Conservation (phyloP, 2,797 vertebrate species). For the Xiphorhynchus erythropygius region DNA sequence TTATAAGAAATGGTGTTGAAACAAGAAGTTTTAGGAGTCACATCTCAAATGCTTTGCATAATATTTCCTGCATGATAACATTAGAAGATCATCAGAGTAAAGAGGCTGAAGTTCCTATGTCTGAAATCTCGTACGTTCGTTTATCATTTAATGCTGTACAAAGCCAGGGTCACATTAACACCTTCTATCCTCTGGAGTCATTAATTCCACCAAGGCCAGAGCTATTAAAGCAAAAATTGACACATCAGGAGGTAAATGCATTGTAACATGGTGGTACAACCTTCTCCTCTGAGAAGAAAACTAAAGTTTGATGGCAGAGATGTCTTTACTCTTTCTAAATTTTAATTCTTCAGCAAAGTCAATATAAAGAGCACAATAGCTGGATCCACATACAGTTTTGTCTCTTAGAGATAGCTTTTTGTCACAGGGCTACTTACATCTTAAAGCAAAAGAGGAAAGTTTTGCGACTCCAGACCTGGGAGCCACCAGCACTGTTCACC, state of each 20-base stretch:
- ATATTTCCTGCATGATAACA: not conserved
- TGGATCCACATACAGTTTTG: not conserved
- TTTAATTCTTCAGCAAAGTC: not conserved
- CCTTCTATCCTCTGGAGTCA: not conserved
- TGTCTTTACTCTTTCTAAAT: not conserved
- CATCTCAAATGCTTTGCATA: not conserved
- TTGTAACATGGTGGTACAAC: not conserved
- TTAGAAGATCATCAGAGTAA: not conserved
- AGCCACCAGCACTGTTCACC: not conserved
- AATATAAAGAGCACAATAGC: not conserved
- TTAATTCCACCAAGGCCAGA: not conserved
- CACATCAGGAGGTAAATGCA: not conserved
- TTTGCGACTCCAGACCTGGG: not conserved
- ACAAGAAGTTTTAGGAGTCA: not conserved
- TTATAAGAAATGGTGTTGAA: not conserved
- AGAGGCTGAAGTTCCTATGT: not conserved
- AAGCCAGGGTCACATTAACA: not conserved
- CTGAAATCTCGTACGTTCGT: not conserved
- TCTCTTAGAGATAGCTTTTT: not conserved
- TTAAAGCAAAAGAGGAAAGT: not conserved
- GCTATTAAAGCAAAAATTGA: not conserved
- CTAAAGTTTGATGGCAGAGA: not conserved
- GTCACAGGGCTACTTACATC: not conserved
- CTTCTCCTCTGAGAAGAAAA: not conserved
- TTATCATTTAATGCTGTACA: not conserved